Evolutionary conservation across 1,140 invertebrate species (phyloP).

Genomic region (Sminthurides bifidus): DNA sequence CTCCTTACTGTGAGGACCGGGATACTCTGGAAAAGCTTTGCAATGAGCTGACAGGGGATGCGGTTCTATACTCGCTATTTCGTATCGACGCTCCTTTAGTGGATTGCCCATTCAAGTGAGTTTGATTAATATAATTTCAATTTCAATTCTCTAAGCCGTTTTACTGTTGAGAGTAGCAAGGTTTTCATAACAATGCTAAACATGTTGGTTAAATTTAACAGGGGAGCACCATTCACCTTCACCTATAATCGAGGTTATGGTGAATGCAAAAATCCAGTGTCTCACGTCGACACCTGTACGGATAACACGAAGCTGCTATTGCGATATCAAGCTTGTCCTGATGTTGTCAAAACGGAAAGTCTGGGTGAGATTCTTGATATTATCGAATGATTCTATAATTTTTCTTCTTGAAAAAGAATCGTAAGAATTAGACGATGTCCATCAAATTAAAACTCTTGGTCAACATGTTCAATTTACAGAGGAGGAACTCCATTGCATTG

Average conservation of each 20-base stretch:
- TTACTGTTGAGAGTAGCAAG: not conserved
- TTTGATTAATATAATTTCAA: not conserved
- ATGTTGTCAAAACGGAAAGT: conserved; percentile 32
- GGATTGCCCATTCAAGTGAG: conserved; percentile 31
- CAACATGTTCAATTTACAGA: conserved; percentile 49
- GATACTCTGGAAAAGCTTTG: conserved; percentile 33
- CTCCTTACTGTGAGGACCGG: conserved; percentile 27
- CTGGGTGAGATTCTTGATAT: conserved; percentile 20
- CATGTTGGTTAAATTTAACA: not conserved
- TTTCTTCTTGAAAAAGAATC: not conserved
- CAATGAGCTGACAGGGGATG: conserved; percentile 35
- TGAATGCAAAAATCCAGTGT: conserved; percentile 12
- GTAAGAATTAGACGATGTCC: not conserved
- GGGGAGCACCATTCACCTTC: conserved; percentile 37
- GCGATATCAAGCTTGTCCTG: conserved; percentile 33
- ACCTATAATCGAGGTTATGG: conserved; percentile 37
- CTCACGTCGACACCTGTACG: conserved; percentile 32
- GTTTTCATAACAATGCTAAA: not conserved
- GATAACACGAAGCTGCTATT: conserved; percentile 29
- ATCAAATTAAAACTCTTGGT: no score
- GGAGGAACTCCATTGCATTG: conserved; percentile 67
- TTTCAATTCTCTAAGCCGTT: not conserved
- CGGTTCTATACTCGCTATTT: conserved; percentile 36
- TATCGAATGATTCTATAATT: not conserved
- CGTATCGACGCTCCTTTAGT: conserved; percentile 33